phyloP scores from a whole-genome alignment of 2,113 vertebrate genomes.

The Zosterops lateralis region DNA sequence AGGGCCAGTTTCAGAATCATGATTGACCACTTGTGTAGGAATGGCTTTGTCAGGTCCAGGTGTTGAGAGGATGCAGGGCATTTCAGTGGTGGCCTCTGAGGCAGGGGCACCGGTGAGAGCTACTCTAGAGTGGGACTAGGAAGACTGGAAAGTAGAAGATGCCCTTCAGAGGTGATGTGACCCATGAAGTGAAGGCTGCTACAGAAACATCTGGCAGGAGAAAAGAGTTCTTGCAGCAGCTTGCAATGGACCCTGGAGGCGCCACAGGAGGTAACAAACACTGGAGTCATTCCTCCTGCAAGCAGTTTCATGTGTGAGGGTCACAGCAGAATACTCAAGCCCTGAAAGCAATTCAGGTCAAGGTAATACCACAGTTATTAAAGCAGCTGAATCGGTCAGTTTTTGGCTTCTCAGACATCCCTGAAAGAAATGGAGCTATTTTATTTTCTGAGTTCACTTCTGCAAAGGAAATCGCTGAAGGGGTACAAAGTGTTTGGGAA shows the following conservation, averaged over 20 bases:
- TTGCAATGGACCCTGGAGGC: neutral
- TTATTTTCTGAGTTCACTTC: neutral
- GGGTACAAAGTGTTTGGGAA: fast-evolving
- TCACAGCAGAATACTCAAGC: neutral
- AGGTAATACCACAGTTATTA: neutral
- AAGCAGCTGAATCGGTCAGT: neutral
- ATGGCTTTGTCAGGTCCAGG: neutral
- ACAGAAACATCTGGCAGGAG: neutral
- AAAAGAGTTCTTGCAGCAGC: neutral
- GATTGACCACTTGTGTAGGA: neutral
- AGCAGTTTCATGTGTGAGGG: neutral
- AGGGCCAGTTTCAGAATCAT: neutral
- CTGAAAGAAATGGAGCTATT: neutral
- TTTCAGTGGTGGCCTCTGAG: neutral
- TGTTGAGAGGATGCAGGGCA: neutral
- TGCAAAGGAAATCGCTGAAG: neutral
- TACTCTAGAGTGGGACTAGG: neutral
- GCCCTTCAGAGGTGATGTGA: neutral
- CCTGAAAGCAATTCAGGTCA: neutral
- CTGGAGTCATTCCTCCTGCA: neutral
- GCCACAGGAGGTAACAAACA: neutral
- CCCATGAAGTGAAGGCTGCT: neutral
- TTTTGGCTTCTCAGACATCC: neutral
- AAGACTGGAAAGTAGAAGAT: neutral
- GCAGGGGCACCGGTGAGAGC: neutral